phyloP scores from a whole-genome alignment of 1,140 invertebrate species.

The Helicoverpa armigera region DNA sequence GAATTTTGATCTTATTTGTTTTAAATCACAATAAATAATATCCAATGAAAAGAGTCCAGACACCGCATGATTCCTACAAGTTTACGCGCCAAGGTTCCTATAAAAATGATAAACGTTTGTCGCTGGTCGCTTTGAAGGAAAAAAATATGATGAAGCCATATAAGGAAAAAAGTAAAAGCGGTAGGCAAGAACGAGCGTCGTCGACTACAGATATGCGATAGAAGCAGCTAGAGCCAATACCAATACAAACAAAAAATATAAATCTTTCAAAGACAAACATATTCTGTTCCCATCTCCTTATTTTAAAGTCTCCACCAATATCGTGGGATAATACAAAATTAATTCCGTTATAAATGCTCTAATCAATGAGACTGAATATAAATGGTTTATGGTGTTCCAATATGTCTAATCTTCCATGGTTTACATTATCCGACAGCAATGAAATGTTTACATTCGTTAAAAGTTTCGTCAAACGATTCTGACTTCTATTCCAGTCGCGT shows the following conservation, averaged over 20 bases:
- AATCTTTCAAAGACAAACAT: neutral
- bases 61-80: slow-evolving; percentile 59
- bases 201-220: neutral
- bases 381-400: slow-evolving; percentile 59
- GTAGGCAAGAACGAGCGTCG: slow-evolving; percentile 11
- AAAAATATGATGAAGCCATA: slow-evolving; percentile 47
- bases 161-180: slow-evolving; percentile 40
- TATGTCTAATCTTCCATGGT: slow-evolving; percentile 59
- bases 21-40: slow-evolving; percentile 69
- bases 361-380: slow-evolving; percentile 63
- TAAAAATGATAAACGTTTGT: slow-evolving; percentile 71
- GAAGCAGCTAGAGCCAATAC: neutral
- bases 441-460: slow-evolving; percentile 29
- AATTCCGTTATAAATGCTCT: slow-evolving; percentile 52
- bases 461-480: slow-evolving; percentile 41
- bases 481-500: slow-evolving; percentile 51
- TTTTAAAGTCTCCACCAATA: slow-evolving; percentile 28
- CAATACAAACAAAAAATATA: neutral
- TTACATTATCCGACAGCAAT: slow-evolving; percentile 51
- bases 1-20: slow-evolving; percentile 71
- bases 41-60: slow-evolving; percentile 60
- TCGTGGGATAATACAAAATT: slow-evolving; percentile 48
- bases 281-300: neutral
- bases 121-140: slow-evolving; percentile 45
- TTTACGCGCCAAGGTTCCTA: slow-evolving; percentile 59